Evolutionary conservation across 2,888 invertebrate species (phyloP).

Genomic region (Scaptomyza flava): DNA sequence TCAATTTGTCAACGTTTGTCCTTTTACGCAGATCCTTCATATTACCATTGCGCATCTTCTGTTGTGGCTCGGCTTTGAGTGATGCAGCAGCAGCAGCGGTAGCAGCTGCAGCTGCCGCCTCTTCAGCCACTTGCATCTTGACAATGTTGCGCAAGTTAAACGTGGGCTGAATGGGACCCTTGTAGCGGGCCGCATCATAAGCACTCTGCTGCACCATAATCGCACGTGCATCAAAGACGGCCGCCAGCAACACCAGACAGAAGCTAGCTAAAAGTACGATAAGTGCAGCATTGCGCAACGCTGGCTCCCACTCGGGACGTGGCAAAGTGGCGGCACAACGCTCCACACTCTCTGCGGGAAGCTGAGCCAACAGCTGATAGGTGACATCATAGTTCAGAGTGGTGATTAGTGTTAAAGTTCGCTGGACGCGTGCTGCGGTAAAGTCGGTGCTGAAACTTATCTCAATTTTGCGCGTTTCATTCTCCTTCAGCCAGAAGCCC

Average conservation of each 20-base stretch:
- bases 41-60: constrained; percentile 47
- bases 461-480: constrained; percentile 91
- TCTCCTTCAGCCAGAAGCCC: constrained; percentile 89
- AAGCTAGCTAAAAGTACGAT: constrained; percentile 87
- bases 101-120: constrained; percentile 35
- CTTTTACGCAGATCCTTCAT: constrained; percentile 63
- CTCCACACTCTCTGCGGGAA: constrained; percentile 87
- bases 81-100: constrained; percentile 30
- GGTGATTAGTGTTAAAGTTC: constrained; percentile 87
- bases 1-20: constrained; percentile 19
- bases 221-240: constrained; percentile 90
- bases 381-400: constrained; percentile 87
- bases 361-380: constrained; percentile 89
- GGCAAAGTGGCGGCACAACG: constrained; percentile 89
- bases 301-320: constrained; percentile 91
- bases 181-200: constrained; percentile 85
- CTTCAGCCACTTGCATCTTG: constrained; percentile 59
- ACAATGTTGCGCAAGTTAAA: constrained; percentile 86
- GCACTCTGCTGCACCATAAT: constrained; percentile 86
- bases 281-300: constrained; percentile 88
- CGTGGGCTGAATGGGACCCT: constrained; percentile 86
- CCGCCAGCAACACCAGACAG: constrained; percentile 88
- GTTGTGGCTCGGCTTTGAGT: constrained; percentile 27
- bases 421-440: constrained; percentile 90
- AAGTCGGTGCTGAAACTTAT: constrained; percentile 96